Evolutionary conservation across 1,140 invertebrate genomes (phyloP), one percentile per base, ranked within the genome.

Genomic region (Diabrotica undecimpunctata): DNA sequence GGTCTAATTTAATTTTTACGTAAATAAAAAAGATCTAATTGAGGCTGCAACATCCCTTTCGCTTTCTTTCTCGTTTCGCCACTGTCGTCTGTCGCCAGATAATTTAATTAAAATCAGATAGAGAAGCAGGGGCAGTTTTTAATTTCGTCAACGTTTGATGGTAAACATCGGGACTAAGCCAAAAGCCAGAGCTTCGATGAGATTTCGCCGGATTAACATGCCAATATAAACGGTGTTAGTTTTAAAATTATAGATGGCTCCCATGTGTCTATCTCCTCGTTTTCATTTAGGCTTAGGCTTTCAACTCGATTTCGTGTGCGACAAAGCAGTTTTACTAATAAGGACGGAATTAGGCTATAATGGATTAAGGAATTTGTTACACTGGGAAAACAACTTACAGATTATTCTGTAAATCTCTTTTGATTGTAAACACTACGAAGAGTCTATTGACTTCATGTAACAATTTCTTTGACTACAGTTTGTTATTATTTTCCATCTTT

Each of bases 91-190:
- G 41, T 53, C 55, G 46, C 60, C 46, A 68, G 25, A 63, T 66
- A 69, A 69, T 69, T 69, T 69, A 65, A 69, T 69, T 69, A 69
- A 69, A 69, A 69, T 69, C 61, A 62, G 67, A 69, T 69, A 25
- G 37, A 58, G 67, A 59, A 63, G 62, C 39, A 25, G 67, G 63
- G 67, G 62, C 39, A 25, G 58, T 68, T 68, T 68, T 68, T 68
- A 68, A 68, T 68, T 68, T 68, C 51, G 67, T 14, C 39, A 25
- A 14, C 52, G 46, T 41, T 60, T 41, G 41, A 46, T 46, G 41
- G 54, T 64, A 68, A 68, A 68, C 67, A 68, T 55, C 10, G 13
- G 10, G 51, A 53, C 14, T 46, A 46, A 46, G 41, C 41, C 41
- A 46, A 46, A 46, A 46, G 41, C 41, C 41, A 46, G n/a, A 36